phyloP scores from a whole-genome alignment of 1,140 invertebrate genomes.

The Lasaia peninsularis region DNA sequence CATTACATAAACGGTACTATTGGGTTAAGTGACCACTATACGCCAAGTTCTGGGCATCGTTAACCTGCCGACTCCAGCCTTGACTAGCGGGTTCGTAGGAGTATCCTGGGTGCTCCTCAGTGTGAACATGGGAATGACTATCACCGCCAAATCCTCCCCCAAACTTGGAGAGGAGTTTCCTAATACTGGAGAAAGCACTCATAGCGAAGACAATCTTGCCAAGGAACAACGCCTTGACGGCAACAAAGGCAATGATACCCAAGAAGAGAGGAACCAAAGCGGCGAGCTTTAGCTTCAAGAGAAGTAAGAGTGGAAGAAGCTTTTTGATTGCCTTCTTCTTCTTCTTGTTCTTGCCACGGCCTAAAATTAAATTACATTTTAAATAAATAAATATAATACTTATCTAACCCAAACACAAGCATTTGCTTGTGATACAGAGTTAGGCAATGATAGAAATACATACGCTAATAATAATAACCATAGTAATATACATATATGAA shows the following conservation, averaged over 20 bases:
- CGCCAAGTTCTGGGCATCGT: slow-evolving; percentile 79
- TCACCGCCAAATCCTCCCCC: slow-evolving; percentile 21
- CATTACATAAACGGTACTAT: slow-evolving; percentile 37
- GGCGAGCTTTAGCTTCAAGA: slow-evolving; percentile 88
- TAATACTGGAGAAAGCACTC: slow-evolving; percentile 84
- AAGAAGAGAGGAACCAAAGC: slow-evolving; percentile 87
- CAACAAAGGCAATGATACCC: slow-evolving; percentile 86
- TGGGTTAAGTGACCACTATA: slow-evolving; percentile 78
- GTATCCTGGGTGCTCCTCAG: slow-evolving; percentile 62
- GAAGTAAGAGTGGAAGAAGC: slow-evolving; percentile 84
- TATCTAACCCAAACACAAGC: no score
- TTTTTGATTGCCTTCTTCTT: slow-evolving; percentile 84
- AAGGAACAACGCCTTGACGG: slow-evolving; percentile 89
- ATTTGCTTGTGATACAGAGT: no score
- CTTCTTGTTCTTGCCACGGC: slow-evolving; percentile 82
- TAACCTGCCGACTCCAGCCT: slow-evolving; percentile 78
- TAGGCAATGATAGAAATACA: no score
- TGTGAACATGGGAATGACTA: slow-evolving; percentile 40
- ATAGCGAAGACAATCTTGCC: slow-evolving; percentile 89
- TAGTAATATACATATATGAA: no score
- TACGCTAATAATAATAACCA: no score
- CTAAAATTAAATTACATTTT: slow-evolving; percentile 65
- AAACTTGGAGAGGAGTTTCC: slow-evolving; percentile 79
- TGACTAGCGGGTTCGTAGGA: slow-evolving; percentile 59
- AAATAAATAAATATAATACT: no score